These are phyloP conservation scores for Ichneumoninae sp. DNA, from an alignment of 2,888 invertebrate species.

Conservation along the genomic window DNA sequence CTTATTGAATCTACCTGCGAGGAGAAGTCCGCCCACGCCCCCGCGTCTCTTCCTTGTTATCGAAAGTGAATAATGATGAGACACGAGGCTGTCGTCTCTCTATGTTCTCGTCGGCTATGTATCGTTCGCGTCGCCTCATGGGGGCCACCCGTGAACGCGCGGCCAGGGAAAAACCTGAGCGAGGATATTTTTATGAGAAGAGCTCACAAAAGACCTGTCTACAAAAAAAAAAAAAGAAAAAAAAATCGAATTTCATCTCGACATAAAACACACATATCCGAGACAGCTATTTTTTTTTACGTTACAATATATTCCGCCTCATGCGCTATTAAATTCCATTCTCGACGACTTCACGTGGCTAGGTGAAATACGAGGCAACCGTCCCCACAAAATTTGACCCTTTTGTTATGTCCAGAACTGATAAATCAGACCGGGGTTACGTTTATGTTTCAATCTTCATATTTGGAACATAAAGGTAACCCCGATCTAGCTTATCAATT, in stretches of 20 bases:
- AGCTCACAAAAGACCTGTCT: constrained; percentile 53
- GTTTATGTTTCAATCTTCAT: neutral
- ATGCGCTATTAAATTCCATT: constrained; percentile 28
- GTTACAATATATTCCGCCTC: constrained; percentile 28
- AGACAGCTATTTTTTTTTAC: constrained; percentile 14
- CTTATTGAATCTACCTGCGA: constrained; percentile 20
- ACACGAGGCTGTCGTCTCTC: constrained; percentile 38
- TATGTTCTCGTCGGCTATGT: constrained; percentile 9
- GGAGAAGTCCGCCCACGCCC: constrained; percentile 23
- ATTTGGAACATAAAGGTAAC: neutral
- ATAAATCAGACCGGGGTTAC: neutral
- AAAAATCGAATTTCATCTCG: constrained; percentile 26
- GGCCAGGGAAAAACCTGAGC: constrained; percentile 34
- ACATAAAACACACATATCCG: constrained; percentile 20
- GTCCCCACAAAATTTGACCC: constrained; percentile 1
- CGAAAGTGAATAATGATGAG: constrained; percentile 62
- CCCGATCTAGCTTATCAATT: neutral
- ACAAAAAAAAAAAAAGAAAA: constrained; percentile 21
- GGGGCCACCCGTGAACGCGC: constrained; percentile 36
- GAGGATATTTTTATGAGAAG: constrained; percentile 39
- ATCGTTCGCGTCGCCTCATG: constrained; percentile 39
- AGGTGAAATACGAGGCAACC: constrained; percentile 9
- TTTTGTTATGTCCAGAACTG: neutral
- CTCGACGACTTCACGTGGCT: constrained; percentile 15
- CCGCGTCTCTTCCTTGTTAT: constrained; percentile 48